phyloP scores from a whole-genome alignment of 1,140 invertebrate genomes.

The Plodia interpunctella region DNA sequence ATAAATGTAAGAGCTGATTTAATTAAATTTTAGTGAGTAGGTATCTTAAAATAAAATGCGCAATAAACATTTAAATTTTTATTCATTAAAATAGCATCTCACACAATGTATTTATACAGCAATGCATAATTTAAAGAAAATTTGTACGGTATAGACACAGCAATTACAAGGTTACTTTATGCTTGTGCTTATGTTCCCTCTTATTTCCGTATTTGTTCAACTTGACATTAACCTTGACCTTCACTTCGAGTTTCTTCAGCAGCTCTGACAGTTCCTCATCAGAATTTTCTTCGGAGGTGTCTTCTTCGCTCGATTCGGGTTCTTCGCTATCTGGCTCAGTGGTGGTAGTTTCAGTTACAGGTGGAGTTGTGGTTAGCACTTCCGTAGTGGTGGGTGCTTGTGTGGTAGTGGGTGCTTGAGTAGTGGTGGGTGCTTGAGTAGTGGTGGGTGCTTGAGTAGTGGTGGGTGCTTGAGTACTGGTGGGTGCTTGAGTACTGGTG shows the following conservation, averaged over 20 bases:
- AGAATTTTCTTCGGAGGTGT: constrained; percentile 11
- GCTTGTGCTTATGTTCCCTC: constrained; percentile 23
- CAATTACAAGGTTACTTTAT: not conserved
- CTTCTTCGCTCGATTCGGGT: constrained; percentile 18
- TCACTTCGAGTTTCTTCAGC: constrained; percentile 50
- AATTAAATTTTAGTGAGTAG: no score
- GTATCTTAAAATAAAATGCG: no score
- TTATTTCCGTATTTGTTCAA: constrained; percentile 37
- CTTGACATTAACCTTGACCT: constrained; percentile 55
- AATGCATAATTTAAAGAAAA: not conserved
- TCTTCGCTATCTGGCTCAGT: constrained; percentile 8
- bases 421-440: constrained; percentile 9
- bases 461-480: no score
- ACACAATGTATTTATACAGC: not conserved
- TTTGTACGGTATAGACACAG: not conserved
- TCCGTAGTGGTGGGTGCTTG: constrained; percentile 1
- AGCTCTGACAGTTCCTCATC: constrained; percentile 44
- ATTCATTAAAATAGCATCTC: no score
- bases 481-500: not conserved
- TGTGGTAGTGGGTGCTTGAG: constrained; percentile 12
- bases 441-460: constrained; percentile 17
- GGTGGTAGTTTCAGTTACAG: constrained; percentile 16
- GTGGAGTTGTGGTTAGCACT: not conserved
- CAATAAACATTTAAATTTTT: no score
- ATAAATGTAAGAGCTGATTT: no score